Conservation (phyloP, 2,113 vertebrate genomes). For the Scolopax mira region DNA sequence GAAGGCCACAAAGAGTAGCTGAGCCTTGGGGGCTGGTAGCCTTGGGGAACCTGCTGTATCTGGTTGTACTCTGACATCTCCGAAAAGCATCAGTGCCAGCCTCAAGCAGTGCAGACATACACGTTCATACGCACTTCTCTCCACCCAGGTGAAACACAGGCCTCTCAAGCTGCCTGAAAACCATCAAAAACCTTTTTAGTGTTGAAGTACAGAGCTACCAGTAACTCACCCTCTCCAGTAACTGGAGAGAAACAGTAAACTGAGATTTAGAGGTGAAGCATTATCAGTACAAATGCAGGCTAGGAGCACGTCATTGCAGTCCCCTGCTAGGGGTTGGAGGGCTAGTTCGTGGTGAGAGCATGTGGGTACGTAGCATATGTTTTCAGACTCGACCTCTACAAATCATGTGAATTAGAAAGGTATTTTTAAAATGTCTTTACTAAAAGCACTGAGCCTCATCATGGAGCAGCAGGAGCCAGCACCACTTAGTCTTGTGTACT, state of each 20-base stretch:
- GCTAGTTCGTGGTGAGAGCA: not conserved
- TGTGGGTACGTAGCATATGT: accelerated
- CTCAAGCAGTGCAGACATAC: not conserved
- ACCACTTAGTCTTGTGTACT: not conserved
- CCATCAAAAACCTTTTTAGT: not conserved
- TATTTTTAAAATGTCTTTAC: not conserved
- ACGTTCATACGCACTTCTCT: not conserved
- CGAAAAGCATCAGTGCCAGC: not conserved
- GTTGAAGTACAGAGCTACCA: not conserved
- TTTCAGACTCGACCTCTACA: not conserved
- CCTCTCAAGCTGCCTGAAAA: not conserved
- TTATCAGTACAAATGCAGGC: not conserved
- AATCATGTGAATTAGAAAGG: not conserved
- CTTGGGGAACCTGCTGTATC: not conserved
- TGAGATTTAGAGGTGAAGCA: not conserved
- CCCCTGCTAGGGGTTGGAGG: not conserved
- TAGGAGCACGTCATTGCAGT: not conserved
- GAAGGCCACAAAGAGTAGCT: not conserved
- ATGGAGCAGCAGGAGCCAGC: not conserved
- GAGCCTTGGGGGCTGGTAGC: not conserved
- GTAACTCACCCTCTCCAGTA: not conserved
- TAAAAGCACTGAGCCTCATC: not conserved
- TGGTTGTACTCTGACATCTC: not conserved
- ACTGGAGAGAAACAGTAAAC: not conserved
- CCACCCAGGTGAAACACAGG: not conserved